These are phyloP conservation scores for Agrypnia vestita DNA, from an alignment of 1,140 invertebrate species.

Conservation along the genomic window DNA sequence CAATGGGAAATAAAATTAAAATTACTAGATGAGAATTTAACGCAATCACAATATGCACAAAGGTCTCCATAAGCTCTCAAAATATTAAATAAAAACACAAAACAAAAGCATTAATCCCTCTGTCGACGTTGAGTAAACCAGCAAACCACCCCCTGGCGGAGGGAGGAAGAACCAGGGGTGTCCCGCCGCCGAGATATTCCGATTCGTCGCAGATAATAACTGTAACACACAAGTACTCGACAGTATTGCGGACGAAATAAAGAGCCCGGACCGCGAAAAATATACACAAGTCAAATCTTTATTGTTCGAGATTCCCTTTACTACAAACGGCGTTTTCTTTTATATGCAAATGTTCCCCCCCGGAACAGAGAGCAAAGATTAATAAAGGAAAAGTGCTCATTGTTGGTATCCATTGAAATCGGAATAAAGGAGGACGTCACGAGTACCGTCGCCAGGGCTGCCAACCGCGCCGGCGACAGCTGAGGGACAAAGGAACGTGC, in stretches of 20 bases:
- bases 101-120: too few relatives aligned
- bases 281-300: conserved; percentile 43
- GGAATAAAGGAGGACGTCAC: conserved; percentile 36
- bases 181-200: too few relatives aligned
- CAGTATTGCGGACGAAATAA: conserved; percentile 2
- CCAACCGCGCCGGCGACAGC: background rate
- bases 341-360: conserved; percentile 50
- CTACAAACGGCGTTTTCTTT: conserved; percentile 48
- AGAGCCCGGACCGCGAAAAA: conserved; percentile 3
- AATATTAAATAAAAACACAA: too few relatives aligned
- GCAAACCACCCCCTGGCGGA: too few relatives aligned
- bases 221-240: background rate
- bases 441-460: background rate
- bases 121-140: too few relatives aligned
- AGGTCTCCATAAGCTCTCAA: too few relatives aligned
- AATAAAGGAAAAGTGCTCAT: conserved; percentile 58
- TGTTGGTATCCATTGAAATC: conserved; percentile 57
- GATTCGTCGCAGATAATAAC: too few relatives aligned
- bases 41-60: too few relatives aligned
- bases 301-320: conserved; percentile 42
- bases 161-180: too few relatives aligned
- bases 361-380: conserved; percentile 54
- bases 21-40: too few relatives aligned
- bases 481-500: too few relatives aligned
- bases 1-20: too few relatives aligned